Evolutionary conservation across 1,140 invertebrate species (phyloP), one percentile per base, ranked within the genome.

Genomic region (Zaprionus lachaisei): DNA sequence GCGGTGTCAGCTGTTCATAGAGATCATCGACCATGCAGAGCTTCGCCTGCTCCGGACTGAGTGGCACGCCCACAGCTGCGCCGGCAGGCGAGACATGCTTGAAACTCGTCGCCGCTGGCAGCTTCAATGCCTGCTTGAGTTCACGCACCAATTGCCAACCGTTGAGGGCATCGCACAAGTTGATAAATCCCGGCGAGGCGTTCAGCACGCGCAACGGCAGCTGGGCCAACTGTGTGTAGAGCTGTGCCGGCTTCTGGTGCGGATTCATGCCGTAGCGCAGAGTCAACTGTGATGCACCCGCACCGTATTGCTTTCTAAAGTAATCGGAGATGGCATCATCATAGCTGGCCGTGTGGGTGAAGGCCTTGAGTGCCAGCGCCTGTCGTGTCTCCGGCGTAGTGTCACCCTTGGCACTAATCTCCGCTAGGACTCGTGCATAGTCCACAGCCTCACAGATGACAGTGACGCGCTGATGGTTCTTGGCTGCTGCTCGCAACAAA

Each of bases 21-120:
- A 99, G 85, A 93, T 99, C 98, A 71, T 97, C 95, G 2, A 99
- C 98, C 96, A 98, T 98, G 90, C 98, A 99, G 0, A 99, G 93
- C 91, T 96, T 96, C 2, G 97, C 97, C 94, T 96, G 95, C 68
- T 95, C 94, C 1, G 93, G 83, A 63, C 94, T 94, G 1, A 99
- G 93, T 0, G 98, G 96, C 11, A 96, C 93, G 0, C 96, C 98
- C 20, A 99, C 96, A 74, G 98, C 98, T 11, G 98, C 99, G 7
- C 99, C 97, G 51, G 98, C 98, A 6, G 98, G 98, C 47, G 98
- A 99, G 1, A 99, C 98, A 92, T 99, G 98, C 92, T 99, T 99
- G 93, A 99, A 99, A 20, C 98, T 99, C 0, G 99, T 96, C 1
- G 99, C 99, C 0, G 99, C 98, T 5, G 99, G 98, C 12, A 99